A percentile compares a stretch with the other conserved stretches of the same genome.
phyloP scores from a whole-genome alignment of 2,888 invertebrate genomes.

The Drosophila lacicola region DNA sequence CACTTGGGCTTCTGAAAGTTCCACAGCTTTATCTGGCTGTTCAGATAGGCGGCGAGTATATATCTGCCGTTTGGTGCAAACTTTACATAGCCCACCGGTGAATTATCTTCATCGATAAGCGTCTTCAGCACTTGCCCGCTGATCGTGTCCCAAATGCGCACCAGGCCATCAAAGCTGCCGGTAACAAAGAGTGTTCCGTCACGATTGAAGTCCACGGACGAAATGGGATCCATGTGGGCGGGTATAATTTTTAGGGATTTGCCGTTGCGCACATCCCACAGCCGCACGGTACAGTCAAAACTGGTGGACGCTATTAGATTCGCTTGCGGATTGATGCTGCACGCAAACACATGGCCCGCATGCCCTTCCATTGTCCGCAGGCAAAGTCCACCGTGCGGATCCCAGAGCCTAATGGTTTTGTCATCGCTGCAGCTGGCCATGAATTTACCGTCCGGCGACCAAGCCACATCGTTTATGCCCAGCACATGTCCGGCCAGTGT shows the following conservation, averaged over 20 bases:
- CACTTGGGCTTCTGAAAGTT: slow-evolving; percentile 99
- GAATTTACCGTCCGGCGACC: slow-evolving; percentile 97
- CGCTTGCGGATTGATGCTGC: slow-evolving; percentile 99
- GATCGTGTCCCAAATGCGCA: slow-evolving; percentile 99
- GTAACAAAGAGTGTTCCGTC: slow-evolving; percentile 99
- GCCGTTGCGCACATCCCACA: slow-evolving; percentile 99
- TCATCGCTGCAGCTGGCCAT: slow-evolving; percentile 97
- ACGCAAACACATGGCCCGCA: slow-evolving; percentile 99
- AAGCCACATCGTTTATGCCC: slow-evolving; percentile 99
- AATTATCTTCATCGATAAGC: slow-evolving; percentile 99
- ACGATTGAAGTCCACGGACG: slow-evolving; percentile 98
- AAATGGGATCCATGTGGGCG: slow-evolving; percentile 99
- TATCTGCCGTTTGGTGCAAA: slow-evolving; percentile 99
- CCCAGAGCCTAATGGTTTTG: slow-evolving; percentile 95
- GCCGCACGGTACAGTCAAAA: slow-evolving; percentile 99
- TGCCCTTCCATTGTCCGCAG: slow-evolving; percentile 98
- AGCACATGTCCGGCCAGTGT: slow-evolving; percentile 98
- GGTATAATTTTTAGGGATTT: slow-evolving; percentile 98
- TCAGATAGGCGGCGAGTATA: slow-evolving; percentile 98
- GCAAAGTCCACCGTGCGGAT: slow-evolving; percentile 96
- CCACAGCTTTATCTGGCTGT: slow-evolving; percentile 99
- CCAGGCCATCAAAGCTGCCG: slow-evolving; percentile 98
- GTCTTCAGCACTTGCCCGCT: slow-evolving; percentile 99
- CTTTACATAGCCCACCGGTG: slow-evolving; percentile 99
- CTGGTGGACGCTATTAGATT: slow-evolving; percentile 99